A percentile compares a stretch with the other conserved stretches of the same genome.
Conservation (phyloP, 2,113 vertebrate genomes). For the Fulmarus glacialis region DNA sequence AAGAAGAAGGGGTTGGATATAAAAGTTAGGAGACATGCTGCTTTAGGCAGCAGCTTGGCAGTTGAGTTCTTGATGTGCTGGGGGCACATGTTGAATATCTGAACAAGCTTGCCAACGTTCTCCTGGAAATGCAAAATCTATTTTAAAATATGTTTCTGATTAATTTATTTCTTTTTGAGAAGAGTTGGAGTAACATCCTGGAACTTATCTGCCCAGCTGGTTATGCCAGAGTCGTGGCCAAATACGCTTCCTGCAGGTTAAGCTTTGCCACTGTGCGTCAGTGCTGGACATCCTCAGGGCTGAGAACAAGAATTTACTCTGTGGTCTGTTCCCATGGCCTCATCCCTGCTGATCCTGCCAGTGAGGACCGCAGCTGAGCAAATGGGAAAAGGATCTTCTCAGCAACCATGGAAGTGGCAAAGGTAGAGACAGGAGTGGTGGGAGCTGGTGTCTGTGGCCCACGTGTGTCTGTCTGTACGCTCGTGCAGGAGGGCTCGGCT, state of each 20-base stretch:
- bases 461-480: accelerated
- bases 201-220: not conserved
- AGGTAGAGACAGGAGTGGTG: not conserved
- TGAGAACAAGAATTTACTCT: not conserved
- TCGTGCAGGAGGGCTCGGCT: accelerated
- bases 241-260: not conserved
- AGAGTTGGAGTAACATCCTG: not conserved
- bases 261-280: not conserved
- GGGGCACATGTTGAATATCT: not conserved
- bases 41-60: not conserved
- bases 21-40: not conserved
- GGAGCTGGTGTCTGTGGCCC: not conserved
- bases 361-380: not conserved
- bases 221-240: not conserved
- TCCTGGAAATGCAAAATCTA: not conserved
- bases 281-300: accelerated
- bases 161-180: not conserved
- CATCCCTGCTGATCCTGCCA: not conserved
- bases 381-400: not conserved
- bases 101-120: not conserved
- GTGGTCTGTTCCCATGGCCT: not conserved
- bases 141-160: not conserved
- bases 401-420: not conserved
- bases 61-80: not conserved
- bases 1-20: not conserved